A percentile compares a stretch with the other conserved stretches of the same genome.
Evolutionary conservation across 2,113 vertebrate species (phyloP).

Genomic region (Pelecanoides urinatrix): DNA sequence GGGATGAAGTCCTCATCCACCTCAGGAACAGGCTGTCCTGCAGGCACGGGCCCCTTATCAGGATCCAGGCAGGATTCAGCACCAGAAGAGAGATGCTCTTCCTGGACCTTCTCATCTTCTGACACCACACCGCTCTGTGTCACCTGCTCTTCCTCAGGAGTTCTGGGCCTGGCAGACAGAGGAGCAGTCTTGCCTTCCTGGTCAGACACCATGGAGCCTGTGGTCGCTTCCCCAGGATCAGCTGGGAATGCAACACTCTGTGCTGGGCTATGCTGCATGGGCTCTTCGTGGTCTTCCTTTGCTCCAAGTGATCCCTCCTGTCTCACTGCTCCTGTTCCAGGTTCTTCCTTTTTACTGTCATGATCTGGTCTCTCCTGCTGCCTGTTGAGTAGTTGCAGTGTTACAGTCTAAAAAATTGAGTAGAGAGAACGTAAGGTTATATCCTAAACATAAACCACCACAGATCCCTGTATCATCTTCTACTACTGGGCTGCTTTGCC

Average conservation of each 20-base stretch:
- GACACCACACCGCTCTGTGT: background rate
- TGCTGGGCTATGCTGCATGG: background rate
- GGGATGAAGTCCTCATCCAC: background rate
- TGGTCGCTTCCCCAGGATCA: background rate
- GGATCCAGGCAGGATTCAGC: background rate
- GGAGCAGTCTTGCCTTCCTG: background rate
- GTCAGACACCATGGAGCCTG: background rate
- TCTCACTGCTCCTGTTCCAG: background rate
- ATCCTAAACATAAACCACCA: background rate
- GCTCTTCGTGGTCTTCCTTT: background rate
- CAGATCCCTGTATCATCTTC: background rate
- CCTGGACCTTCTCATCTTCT: slow-evolving; percentile 17
- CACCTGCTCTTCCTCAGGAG: background rate
- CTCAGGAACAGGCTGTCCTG: background rate
- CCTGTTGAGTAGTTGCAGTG: slow-evolving; percentile 82
- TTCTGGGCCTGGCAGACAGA: background rate
- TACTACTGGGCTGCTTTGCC: background rate
- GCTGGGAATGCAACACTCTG: background rate
- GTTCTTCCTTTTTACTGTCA: slow-evolving; percentile 55
- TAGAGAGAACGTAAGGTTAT: background rate
- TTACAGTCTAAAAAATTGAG: slow-evolving; percentile 79
- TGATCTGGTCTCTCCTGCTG: slow-evolving; percentile 9
- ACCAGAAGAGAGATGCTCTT: background rate
- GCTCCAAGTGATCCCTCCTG: background rate
- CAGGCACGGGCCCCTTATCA: background rate